Conservation (phyloP, 2,113 vertebrate species). For the Junco hyemalis region DNA sequence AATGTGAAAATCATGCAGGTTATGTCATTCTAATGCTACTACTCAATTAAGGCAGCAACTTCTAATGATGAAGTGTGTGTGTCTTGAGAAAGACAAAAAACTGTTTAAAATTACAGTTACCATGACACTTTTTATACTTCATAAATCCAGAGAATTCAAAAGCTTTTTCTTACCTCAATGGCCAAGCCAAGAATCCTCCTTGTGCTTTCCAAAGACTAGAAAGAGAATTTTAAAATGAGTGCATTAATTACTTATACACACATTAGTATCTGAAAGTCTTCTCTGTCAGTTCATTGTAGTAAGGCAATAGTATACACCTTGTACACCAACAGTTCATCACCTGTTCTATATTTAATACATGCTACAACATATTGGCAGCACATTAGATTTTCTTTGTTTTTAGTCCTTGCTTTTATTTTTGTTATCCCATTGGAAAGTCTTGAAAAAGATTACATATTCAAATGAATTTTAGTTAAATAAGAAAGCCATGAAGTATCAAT, state of each 20-base stretch:
- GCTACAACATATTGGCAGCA: not conserved
- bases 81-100: not conserved
- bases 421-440: not conserved
- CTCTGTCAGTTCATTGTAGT: not conserved
- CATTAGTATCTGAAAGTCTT: not conserved
- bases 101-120: not conserved
- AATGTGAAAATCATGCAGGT: not conserved
- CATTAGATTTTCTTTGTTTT: not conserved
- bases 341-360: not conserved
- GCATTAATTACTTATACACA: not conserved
- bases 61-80: not conserved
- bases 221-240: not conserved
- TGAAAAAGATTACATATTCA: not conserved
- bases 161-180: conserved; percentile 86
- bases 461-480: not conserved
- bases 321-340: not conserved
- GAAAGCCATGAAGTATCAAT: not conserved
- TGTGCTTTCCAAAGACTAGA: conserved; percentile 96
- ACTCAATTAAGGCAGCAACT: not conserved
- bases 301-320: not conserved
- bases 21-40: not conserved
- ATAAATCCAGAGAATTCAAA: not conserved
- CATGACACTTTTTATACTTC: not conserved
- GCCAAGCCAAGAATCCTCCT: conserved; percentile 91
- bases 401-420: not conserved